phyloP scores from a whole-genome alignment of 2,113 vertebrate genomes.

The Serinus canaria region DNA sequence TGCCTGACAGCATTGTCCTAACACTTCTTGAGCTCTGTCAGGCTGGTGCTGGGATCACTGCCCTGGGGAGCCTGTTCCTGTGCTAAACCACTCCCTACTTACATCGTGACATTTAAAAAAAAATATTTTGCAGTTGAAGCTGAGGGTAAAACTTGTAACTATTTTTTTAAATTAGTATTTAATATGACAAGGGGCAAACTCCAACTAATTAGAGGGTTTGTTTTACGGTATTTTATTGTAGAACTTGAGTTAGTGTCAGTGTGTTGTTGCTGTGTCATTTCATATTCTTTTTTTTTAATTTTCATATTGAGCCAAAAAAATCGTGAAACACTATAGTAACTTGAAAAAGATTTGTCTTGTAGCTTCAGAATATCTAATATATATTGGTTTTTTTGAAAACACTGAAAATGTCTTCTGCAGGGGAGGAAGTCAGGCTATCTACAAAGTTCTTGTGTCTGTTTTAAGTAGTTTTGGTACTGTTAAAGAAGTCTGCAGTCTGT shows the following conservation, averaged over 20 bases:
- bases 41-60: background rate
- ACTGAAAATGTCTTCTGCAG: background rate
- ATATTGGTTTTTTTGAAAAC: background rate
- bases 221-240: constrained; percentile 1
- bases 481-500: background rate
- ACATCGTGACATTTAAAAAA: background rate
- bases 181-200: background rate
- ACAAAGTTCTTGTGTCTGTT: background rate
- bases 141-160: background rate
- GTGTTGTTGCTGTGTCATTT: background rate
- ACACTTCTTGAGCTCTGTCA: background rate
- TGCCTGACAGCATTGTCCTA: background rate
- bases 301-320: background rate
- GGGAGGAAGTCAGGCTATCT: background rate
- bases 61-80: background rate
- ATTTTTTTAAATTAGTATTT: background rate
- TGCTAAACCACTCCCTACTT: background rate
- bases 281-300: background rate
- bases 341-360: background rate
- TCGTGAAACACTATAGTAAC: background rate
- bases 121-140: background rate
- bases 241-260: constrained; percentile 4
- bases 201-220: background rate
- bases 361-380: background rate
- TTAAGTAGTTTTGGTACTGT: background rate